Evolutionary conservation across 1,140 invertebrate species (phyloP).

Genomic region (Zaprionus kolodkinae): DNA sequence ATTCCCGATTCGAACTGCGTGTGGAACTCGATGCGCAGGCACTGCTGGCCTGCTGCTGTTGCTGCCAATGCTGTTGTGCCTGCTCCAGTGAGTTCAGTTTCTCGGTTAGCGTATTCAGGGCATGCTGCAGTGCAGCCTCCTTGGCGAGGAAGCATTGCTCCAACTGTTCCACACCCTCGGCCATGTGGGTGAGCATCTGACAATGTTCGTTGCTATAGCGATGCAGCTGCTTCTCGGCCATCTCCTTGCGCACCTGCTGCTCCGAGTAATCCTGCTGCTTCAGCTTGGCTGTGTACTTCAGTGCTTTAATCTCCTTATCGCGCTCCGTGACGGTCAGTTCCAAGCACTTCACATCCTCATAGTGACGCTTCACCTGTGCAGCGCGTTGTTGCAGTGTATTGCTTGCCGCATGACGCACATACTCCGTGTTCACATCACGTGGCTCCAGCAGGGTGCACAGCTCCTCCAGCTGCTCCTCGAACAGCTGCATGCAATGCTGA

Average conservation of each 20-base stretch:
- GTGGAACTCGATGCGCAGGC: constrained; percentile 61
- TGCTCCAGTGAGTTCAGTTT: constrained; percentile 58
- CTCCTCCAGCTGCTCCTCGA: constrained; percentile 87
- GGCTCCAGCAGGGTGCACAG: constrained; percentile 90
- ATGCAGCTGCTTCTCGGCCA: constrained; percentile 95
- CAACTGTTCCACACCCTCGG: constrained; percentile 63
- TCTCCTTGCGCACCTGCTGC: constrained; percentile 94
- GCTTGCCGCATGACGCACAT: constrained; percentile 86
- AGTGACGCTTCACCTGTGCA: constrained; percentile 92
- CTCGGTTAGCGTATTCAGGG: constrained; percentile 51
- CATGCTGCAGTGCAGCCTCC: constrained; percentile 55
- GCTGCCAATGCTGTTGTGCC: constrained; percentile 57
- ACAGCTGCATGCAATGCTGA: constrained; percentile 85
- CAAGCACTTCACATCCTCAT: constrained; percentile 95
- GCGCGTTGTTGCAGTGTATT: constrained; percentile 91
- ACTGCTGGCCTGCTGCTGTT: constrained; percentile 56
- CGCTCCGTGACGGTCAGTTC: constrained; percentile 92
- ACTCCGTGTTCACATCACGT: constrained; percentile 87
- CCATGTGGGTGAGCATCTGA: constrained; percentile 55
- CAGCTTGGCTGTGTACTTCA: constrained; percentile 91
- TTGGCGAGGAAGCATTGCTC: constrained; percentile 62
- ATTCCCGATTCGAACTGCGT: constrained; percentile 58
- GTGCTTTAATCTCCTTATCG: constrained; percentile 94
- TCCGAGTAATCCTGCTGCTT: constrained; percentile 98
- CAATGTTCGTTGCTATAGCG: constrained; percentile 93